Percentiles rank a stretch among this genome's conserved stretches.
Conservation (phyloP, 2,888 invertebrate genomes). For the Bombyx huttoni region DNA sequence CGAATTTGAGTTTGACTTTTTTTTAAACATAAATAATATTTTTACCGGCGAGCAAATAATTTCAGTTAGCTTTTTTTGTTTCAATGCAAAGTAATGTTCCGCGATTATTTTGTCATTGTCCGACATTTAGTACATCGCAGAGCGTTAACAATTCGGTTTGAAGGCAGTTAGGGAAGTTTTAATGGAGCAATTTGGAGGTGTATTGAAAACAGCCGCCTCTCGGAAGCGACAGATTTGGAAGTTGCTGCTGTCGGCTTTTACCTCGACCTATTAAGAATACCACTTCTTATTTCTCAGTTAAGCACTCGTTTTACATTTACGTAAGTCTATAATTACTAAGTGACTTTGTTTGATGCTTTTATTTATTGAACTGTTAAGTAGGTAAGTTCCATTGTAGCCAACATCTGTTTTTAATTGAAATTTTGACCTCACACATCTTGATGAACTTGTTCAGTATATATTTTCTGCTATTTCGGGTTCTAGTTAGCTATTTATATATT, state of each 20-base stretch:
- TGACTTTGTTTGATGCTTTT: too few relatives aligned
- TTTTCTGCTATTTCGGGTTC: too few relatives aligned
- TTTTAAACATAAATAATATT: too few relatives aligned
- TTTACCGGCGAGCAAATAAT: too few relatives aligned
- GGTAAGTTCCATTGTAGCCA: too few relatives aligned
- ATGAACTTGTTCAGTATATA: too few relatives aligned
- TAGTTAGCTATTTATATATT: too few relatives aligned
- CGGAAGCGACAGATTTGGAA: conserved; percentile 20
- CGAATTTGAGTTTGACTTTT: too few relatives aligned
- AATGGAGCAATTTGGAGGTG: conserved; percentile 53
- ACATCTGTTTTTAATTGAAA: too few relatives aligned
- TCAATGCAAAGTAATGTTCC: conserved; percentile 11
- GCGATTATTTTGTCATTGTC: conserved; percentile 23
- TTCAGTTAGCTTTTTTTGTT: background rate
- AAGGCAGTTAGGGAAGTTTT: conserved; percentile 46
- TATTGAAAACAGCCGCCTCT: conserved; percentile 43
- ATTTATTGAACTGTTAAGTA: too few relatives aligned
- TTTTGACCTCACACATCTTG: too few relatives aligned
- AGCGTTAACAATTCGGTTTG: conserved; percentile 36
- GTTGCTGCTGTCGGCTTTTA: conserved; percentile 12
- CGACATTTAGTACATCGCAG: conserved; percentile 24
- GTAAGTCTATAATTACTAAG: too few relatives aligned
- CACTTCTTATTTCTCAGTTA: conserved; percentile 10
- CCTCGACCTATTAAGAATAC: conserved; percentile 30
- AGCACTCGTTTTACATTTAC: background rate